Percentiles rank a stretch among this genome's conserved stretches.
Conservation (phyloP, 2,113 vertebrate species). For the Chlamydotis undulata region DNA sequence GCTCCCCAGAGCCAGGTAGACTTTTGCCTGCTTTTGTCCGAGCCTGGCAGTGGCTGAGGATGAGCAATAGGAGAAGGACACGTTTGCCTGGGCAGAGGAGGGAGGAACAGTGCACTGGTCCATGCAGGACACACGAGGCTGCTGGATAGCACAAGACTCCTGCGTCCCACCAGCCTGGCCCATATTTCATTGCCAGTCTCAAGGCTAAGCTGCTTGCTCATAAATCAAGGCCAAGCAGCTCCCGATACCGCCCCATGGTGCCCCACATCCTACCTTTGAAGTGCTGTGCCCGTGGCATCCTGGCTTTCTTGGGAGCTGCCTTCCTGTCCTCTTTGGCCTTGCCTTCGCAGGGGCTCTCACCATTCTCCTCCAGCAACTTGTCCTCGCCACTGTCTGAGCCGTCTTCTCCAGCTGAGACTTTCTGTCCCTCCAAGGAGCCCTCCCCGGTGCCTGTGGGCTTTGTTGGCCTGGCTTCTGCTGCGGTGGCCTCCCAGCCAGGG, state of each 20-base stretch:
- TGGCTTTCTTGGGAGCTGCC: neutral
- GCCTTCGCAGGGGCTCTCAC: neutral
- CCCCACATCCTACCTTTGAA: conserved; percentile 57
- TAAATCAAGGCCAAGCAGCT: neutral
- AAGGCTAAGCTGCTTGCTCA: neutral
- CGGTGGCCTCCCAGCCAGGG: neutral
- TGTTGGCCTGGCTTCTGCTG: neutral
- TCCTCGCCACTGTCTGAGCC: neutral
- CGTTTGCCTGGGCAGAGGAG: neutral
- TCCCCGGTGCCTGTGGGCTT: neutral
- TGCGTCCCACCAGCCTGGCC: neutral
- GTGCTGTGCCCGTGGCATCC: neutral
- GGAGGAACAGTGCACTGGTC: neutral
- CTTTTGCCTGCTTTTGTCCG: neutral
- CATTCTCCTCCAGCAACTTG: neutral
- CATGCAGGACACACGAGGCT: neutral
- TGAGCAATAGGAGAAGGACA: fast-evolving
- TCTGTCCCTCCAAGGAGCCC: neutral
- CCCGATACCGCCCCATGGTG: fast-evolving
- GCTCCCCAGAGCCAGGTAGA: neutral
- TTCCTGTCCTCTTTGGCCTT: conserved; percentile 5
- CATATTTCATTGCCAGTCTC: neutral
- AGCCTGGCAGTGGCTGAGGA: neutral
- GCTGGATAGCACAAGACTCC: neutral
- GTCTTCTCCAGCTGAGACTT: neutral